A percentile compares a stretch with the other conserved stretches of the same genome.
These are phyloP conservation scores for Lutraria rhynchaena DNA, from an alignment of 1,140 invertebrate genomes.

Conservation along the genomic window DNA sequence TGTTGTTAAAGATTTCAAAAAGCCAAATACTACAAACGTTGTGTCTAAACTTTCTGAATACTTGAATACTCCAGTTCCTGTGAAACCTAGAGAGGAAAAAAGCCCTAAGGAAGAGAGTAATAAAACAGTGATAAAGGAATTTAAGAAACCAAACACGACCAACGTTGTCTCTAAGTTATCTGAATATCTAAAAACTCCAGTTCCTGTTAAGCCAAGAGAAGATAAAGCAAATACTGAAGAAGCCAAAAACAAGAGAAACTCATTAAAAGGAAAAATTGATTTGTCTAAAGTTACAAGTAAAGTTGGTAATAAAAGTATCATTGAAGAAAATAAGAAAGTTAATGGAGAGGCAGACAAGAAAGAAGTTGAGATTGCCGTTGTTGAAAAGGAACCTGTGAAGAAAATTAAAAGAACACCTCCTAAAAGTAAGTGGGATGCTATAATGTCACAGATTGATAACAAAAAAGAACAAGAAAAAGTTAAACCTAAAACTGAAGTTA, in stretches of 20 bases:
- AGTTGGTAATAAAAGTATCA: constrained; percentile 54
- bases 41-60: constrained; percentile 76
- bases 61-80: constrained; percentile 72
- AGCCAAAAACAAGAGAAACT: constrained; percentile 67
- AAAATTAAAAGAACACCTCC: constrained; percentile 77
- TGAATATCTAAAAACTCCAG: constrained; percentile 76
- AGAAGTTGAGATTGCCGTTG: constrained; percentile 60
- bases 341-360: constrained; percentile 58
- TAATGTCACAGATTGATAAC: constrained; percentile 81
- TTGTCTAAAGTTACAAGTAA: constrained; percentile 48
- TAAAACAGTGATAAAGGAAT: constrained; percentile 42
- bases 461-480: constrained; percentile 74
- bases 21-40: constrained; percentile 79
- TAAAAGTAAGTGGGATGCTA: constrained; percentile 81
- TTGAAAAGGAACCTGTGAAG: constrained; percentile 73
- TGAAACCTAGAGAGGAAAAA: constrained; percentile 70
- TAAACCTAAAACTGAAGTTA: constrained; percentile 79
- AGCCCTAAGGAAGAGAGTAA: constrained; percentile 67
- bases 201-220: constrained; percentile 70
- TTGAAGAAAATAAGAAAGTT: constrained; percentile 55
- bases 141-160: constrained; percentile 80
- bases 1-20: constrained; percentile 74
- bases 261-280: constrained; percentile 57
- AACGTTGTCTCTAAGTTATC: constrained; percentile 74
- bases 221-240: constrained; percentile 69